Evolutionary conservation across 1,140 invertebrate species (phyloP), one percentile per base, ranked within the genome.

Genomic region (Sitophilus oryzae): DNA sequence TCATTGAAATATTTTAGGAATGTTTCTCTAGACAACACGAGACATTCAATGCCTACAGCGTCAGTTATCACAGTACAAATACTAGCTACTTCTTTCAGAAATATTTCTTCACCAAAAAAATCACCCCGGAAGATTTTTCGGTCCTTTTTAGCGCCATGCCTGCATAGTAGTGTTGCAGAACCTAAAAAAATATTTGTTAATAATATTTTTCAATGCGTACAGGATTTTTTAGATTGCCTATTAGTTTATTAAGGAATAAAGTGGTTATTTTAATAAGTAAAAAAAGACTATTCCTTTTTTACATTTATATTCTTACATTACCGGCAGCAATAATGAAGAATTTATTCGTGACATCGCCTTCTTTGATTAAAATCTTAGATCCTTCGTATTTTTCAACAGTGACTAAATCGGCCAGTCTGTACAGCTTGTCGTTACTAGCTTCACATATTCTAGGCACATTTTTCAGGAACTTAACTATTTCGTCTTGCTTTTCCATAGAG

Each of bases 321-420:
- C 93, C 94, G 15, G 88, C 86, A 50, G 89, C 86, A 52, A 98
- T 94, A 52, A 98, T 94, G 67, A 89, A 97, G 73, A 98, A 98
- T 60, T 93, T 93, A 69, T 97, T 93, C 3, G 93, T 93, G 51
- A 81, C 79, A 36, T 95, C 91, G 0, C 93, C 93, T 74, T 91
- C 6, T 88, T 76, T 48, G 10, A 42, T 20, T 15, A 97, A 84
- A 50, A 97, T 92, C 60, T 83, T 84, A 1, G 88, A 86, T 8
- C 85, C 89, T 11, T 84, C 81, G 70, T 90, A 96, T 66, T 89
- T 88, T 66, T 89, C 84, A 83, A 89, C 65, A 74, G 93, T 89
- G 30, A 96, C 74, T 43, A 93, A 84, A 69, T 94, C 91, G 0
- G 89, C 88, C 45, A 97, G 88, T 72, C 92, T 91, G 30, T 81